Evolutionary conservation across 2,113 vertebrate species (phyloP).

Genomic region (Eleginops maclovinus): DNA sequence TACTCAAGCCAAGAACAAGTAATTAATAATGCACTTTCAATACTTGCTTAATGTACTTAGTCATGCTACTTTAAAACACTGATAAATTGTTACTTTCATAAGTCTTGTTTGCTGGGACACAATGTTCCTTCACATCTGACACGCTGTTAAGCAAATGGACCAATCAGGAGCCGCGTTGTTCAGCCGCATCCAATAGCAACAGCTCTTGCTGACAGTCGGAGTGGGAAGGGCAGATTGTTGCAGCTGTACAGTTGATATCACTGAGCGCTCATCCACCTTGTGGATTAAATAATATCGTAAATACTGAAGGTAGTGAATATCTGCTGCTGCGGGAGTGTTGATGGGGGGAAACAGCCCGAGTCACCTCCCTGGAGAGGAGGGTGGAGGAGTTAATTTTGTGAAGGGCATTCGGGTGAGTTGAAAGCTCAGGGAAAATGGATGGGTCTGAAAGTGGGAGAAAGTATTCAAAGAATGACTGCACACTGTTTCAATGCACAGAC

Average conservation of each 20-base stretch:
- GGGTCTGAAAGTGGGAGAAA: not conserved
- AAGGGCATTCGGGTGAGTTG: conserved; percentile 84
- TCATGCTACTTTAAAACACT: too few species aligned
- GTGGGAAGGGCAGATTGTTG: conserved; percentile 40
- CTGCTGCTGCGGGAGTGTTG: not conserved
- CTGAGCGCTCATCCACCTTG: not conserved
- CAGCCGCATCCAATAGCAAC: conserved; percentile 67
- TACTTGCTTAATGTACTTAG: too few species aligned
- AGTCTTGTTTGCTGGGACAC: conserved; percentile 32
- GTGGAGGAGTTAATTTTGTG: conserved; percentile 71
- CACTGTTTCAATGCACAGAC: not conserved
- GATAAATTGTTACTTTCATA: not conserved
- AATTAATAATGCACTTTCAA: too few species aligned
- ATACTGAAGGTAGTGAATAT: not conserved
- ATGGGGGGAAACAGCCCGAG: conserved; percentile 81
- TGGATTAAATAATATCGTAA: conserved; percentile 1
- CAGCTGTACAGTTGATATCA: conserved; percentile 11
- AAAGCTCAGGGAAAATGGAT: not conserved
- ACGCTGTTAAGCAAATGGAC: not conserved
- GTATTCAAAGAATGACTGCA: not conserved
- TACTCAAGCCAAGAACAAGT: too few species aligned
- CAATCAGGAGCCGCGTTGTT: conserved; percentile 65
- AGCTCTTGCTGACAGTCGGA: not conserved
- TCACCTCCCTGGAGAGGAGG: conserved; percentile 64
- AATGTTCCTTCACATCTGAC: conserved; percentile 51